Percentiles rank a stretch among this genome's conserved stretches.
These are phyloP conservation scores for Delichon dasypus DNA, from an alignment of 2,797 vertebrate genomes.

Conservation along the genomic window DNA sequence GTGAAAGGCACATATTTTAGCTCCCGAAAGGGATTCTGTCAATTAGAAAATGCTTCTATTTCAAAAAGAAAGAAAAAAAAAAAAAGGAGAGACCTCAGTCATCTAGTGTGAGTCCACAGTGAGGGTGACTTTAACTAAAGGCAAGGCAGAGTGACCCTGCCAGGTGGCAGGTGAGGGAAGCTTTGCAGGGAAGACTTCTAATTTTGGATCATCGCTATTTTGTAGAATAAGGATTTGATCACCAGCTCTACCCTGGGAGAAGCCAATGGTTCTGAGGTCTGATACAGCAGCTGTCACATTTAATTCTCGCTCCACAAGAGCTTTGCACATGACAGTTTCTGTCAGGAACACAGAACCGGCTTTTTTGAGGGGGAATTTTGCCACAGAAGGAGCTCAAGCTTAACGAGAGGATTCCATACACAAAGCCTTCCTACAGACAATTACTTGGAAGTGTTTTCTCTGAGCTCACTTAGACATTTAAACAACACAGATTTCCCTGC, in stretches of 20 bases:
- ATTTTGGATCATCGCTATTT: not conserved
- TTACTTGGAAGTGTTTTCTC: not conserved
- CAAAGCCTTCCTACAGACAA: not conserved
- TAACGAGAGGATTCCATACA: not conserved
- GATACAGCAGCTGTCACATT: not conserved
- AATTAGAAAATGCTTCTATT: not conserved
- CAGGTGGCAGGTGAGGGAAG: not conserved
- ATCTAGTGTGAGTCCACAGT: not conserved
- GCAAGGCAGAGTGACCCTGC: not conserved
- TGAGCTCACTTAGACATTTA: not conserved
- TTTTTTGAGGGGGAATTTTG: not conserved
- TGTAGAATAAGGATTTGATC: not conserved
- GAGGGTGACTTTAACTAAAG: not conserved
- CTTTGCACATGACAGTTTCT: not conserved
- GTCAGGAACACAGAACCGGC: not conserved
- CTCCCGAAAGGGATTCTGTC: not conserved
- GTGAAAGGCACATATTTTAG: not conserved
- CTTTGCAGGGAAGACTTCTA: not conserved
- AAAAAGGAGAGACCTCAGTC: not conserved
- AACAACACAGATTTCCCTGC: fast-evolving
- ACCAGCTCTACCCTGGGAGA: not conserved
- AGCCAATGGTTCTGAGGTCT: not conserved
- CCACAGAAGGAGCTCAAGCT: not conserved
- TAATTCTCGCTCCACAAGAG: not conserved
- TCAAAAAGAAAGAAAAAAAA: not conserved